These are phyloP conservation scores for Lepidothrix coronata DNA, from an alignment of 2,113 vertebrate genomes.

Conservation along the genomic window DNA sequence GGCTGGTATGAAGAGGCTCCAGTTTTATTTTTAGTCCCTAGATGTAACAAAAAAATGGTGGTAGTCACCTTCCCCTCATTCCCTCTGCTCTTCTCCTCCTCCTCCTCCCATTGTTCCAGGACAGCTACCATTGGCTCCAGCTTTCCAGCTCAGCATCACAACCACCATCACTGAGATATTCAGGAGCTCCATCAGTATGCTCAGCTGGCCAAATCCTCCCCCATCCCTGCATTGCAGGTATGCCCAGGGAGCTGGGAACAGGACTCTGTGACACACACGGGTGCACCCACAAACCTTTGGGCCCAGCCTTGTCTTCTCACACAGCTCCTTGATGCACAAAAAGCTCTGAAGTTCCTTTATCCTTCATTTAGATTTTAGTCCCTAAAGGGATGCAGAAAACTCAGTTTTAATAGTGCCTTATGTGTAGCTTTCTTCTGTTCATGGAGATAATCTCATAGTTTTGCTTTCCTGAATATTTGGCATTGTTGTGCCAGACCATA, in stretches of 20 bases:
- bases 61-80: neutral
- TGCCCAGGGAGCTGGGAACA: neutral
- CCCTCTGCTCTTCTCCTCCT: neutral
- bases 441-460: neutral
- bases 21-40: neutral
- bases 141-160: neutral
- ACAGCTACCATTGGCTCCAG: rapidly evolving
- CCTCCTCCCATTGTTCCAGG: neutral
- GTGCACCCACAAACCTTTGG: neutral
- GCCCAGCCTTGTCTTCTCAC: neutral
- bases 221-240: neutral
- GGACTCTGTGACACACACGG: neutral
- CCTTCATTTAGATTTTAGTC: neutral
- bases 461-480: neutral
- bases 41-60: neutral
- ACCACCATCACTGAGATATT: neutral
- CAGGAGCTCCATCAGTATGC: neutral
- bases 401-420: neutral
- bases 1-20: neutral
- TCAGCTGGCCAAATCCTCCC: neutral
- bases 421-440: neutral
- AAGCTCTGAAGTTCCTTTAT: neutral
- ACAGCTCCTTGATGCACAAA: neutral
- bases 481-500: neutral
- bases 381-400: neutral